Base-by-base conservation (phyloP, 2,113 vertebrate genomes). In the Calonectris borealis region DNA sequence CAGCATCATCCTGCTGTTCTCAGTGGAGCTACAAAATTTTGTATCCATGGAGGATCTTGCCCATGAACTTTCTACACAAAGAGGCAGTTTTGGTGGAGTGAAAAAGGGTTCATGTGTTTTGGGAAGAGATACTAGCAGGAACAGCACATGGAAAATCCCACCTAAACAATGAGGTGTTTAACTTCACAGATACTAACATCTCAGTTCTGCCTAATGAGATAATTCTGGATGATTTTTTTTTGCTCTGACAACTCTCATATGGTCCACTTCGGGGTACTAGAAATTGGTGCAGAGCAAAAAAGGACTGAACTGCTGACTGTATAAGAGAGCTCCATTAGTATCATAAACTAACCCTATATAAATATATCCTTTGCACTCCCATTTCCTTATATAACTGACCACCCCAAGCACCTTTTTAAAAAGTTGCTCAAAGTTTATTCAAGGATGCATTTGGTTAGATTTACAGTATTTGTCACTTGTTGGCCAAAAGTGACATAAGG, bases 351-450 rank as follows among this genome's bases (percentile, higher is more conserved):
- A 77, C 8, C n/a, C 68, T 77, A 18, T 25, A 51, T 31, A 49
- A 93, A 83, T 14, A 18, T 31, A 55, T 36, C 32, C 62, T 83
- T 85, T 79, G 52, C 40, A 15, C n/a, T 94, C 54, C 61, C 11
- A 11, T 68, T 94, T 73, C 95, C 81, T 70, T 86, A 52, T 49
- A n/a, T n/a, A 95, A 84, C 48, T 85, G 57, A 62, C 68, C 69
- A 76, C 31, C 55, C 24, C 52, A 40, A 84, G 71, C 46, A 90
- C 86, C 94, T 94, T 92, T 82, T 64, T 5, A 9, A 88, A 84
- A 96, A 83, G 52, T 29, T 86, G 24, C 73, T 96, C 64, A 13
- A 61, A 94, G 86, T 95, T 97, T 96, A 96, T 92, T 75, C 93
- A 73, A 88, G 90, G 88, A 83, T 94, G 94, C 58, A 25, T 93